Conservation (phyloP, 2,113 vertebrate species). For the Antidorcas marsupialis region DNA sequence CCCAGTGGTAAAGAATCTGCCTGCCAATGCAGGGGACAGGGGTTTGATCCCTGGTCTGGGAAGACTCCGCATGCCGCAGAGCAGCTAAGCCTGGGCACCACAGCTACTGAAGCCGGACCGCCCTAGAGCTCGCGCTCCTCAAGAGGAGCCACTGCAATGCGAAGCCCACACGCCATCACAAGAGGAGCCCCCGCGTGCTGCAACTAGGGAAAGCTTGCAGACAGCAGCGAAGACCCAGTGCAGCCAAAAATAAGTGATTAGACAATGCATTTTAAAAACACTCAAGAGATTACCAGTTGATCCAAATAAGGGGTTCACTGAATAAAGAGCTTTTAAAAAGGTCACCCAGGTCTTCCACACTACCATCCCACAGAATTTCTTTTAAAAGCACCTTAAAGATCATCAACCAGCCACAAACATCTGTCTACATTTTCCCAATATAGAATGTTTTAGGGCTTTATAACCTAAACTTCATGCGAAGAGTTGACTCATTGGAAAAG, state of each 20-base stretch:
- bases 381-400: neutral
- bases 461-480: neutral
- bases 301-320: neutral
- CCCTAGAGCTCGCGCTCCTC: neutral
- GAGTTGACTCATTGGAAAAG: no score
- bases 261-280: neutral
- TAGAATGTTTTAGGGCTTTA: neutral
- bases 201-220: neutral
- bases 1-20: neutral
- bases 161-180: neutral
- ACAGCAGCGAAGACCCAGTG: neutral
- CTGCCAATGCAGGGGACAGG: no score
- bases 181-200: fast-evolving
- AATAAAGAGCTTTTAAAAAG: neutral
- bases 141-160: neutral
- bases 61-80: neutral
- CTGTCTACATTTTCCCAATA: neutral
- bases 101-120: neutral
- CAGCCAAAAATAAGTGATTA: neutral
- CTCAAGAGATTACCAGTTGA: neutral
- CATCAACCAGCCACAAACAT: neutral
- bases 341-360: neutral
- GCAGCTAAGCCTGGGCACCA: neutral
- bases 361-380: neutral
- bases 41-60: neutral